A percentile compares a stretch with the other conserved stretches of the same genome.
phyloP scores from a whole-genome alignment of 2,797 vertebrate genomes.

The Sorex maritimensis region DNA sequence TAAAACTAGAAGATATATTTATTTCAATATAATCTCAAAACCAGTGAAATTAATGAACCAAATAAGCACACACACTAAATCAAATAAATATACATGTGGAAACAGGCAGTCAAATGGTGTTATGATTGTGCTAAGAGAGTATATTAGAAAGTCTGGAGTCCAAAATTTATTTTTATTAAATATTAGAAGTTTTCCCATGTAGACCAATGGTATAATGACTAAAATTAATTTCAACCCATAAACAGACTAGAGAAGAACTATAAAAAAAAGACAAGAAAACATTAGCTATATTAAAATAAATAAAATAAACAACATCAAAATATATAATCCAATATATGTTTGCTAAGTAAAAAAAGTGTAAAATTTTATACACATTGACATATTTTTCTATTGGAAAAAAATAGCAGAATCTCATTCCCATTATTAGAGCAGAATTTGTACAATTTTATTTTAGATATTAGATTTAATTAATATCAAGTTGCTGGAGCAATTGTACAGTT shows the following conservation, averaged over 20 bases:
- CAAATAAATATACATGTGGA: neutral
- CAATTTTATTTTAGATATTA: neutral
- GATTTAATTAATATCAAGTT: neutral
- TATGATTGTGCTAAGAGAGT: neutral
- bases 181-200: neutral
- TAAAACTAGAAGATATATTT: neutral
- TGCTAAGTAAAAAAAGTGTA: neutral
- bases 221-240: neutral
- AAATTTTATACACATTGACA: neutral
- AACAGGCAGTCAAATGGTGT: neutral
- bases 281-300: neutral
- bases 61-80: neutral
- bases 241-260: neutral
- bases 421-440: neutral
- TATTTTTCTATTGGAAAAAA: slow-evolving; percentile 23
- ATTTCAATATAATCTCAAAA: neutral
- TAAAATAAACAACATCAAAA: neutral
- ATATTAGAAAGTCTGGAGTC: neutral
- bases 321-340: neutral
- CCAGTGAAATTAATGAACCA: neutral
- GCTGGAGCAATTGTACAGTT: neutral
- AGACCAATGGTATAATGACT: neutral
- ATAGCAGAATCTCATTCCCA: neutral
- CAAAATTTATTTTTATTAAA: neutral
- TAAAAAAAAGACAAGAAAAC: neutral